Evolutionary conservation across 53 echinoderm and acorn worm species (phyloP).

Genomic region (Echinometra lucunter): DNA sequence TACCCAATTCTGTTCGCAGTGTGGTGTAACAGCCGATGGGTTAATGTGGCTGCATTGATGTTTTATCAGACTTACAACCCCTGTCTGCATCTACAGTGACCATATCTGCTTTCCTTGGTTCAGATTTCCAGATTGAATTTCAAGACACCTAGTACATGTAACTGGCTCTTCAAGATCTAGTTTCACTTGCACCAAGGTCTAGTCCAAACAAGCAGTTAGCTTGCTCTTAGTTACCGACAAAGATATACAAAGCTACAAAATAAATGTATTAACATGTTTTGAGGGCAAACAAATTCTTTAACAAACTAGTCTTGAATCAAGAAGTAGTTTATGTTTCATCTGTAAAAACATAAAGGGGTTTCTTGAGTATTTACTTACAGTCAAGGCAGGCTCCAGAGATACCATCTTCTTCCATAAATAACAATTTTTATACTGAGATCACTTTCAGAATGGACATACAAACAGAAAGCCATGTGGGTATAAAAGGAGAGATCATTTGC

Average conservation of each 20-base stretch:
- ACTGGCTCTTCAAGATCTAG: not conserved
- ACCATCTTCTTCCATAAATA: not conserved
- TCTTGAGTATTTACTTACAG: not conserved
- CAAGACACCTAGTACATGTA: not conserved
- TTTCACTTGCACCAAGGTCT: not conserved
- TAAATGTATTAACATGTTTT: too few relatives aligned
- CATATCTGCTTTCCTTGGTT: conserved; percentile 18
- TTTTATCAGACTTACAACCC: not conserved
- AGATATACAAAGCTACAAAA: conserved; percentile 25
- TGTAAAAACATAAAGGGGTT: not conserved
- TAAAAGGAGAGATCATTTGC: not conserved
- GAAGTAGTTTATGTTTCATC: not conserved
- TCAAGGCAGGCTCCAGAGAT: not conserved
- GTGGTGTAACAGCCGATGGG: not conserved
- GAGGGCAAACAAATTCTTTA: too few relatives aligned
- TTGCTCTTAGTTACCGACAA: conserved; percentile 33
- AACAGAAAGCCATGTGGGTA: not conserved
- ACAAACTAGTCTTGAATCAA: not conserved
- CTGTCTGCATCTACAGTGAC: not conserved
- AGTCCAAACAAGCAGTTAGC: not conserved
- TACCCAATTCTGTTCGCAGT: too few relatives aligned
- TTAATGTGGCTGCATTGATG: not conserved
- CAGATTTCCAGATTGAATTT: not conserved
- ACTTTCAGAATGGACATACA: not conserved
- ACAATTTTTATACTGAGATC: not conserved